These are phyloP conservation scores for Junco hyemalis DNA, from an alignment of 2,113 vertebrate genomes.

Conservation along the genomic window DNA sequence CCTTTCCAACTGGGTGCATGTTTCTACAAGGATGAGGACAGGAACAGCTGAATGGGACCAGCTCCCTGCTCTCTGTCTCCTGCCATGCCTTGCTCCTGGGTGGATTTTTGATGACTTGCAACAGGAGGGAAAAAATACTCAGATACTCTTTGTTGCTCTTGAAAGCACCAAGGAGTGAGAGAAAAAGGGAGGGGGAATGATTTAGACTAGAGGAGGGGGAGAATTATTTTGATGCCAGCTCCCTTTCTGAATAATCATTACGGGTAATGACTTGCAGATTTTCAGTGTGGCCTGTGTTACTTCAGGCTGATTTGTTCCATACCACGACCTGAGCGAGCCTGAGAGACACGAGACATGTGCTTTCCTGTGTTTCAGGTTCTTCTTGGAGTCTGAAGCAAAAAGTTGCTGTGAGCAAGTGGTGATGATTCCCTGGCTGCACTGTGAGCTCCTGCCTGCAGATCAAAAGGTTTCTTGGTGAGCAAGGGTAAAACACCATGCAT, in stretches of 20 bases:
- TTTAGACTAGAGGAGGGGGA: background rate
- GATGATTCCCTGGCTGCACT: background rate
- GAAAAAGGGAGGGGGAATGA: background rate
- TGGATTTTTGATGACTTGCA: background rate
- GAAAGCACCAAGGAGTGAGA: slow-evolving; percentile 5
- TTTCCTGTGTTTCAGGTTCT: background rate
- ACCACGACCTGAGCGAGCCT: background rate
- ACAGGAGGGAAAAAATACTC: background rate
- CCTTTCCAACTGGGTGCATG: background rate
- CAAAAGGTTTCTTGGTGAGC: background rate
- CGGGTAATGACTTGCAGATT: slow-evolving; percentile 55
- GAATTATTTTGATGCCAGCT: slow-evolving; percentile 12
- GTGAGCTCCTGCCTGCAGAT: background rate
- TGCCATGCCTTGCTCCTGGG: background rate
- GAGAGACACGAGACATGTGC: fast-evolving
- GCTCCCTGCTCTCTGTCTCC: background rate
- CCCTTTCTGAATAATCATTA: slow-evolving; percentile 42
- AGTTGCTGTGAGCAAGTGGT: background rate
- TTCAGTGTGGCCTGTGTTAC: slow-evolving; percentile 35
- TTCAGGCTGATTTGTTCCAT: slow-evolving; percentile 53
- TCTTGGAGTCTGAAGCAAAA: background rate
- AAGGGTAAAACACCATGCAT: background rate
- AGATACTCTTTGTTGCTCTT: background rate
- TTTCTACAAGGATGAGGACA: background rate
- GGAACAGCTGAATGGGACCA: background rate